Percentiles rank a stretch among this genome's conserved stretches.
These are phyloP conservation scores for Calephelis virginiensis DNA, from an alignment of 1,140 invertebrate species.

Conservation along the genomic window DNA sequence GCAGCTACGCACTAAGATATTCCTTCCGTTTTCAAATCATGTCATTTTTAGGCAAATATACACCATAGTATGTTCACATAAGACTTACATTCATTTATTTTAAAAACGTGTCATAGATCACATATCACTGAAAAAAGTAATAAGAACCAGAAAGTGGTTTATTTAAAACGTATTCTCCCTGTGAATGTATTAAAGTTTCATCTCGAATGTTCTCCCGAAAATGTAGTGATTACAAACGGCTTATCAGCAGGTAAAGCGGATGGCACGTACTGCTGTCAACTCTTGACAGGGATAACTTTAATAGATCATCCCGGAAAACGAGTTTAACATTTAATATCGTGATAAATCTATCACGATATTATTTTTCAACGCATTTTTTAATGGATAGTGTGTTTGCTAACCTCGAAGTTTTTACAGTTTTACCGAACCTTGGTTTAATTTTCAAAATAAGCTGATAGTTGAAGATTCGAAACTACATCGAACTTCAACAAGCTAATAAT, in stretches of 20 bases:
- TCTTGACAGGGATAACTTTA: constrained; percentile 70
- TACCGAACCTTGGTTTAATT: too few species aligned
- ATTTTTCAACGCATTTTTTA: constrained; percentile 1
- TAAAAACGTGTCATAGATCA: not conserved
- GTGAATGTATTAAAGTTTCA: constrained; percentile 25
- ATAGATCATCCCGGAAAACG: constrained; percentile 63
- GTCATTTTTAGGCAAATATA: constrained; percentile 32
- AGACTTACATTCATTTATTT: constrained; percentile 27
- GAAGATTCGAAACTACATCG: too few species aligned
- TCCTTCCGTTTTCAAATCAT: constrained; percentile 68
- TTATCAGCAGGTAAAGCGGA: constrained; percentile 54
- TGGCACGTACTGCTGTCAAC: constrained; percentile 67
- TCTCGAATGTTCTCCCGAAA: constrained; percentile 27
- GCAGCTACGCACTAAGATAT: constrained; percentile 72
- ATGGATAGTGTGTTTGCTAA: too few species aligned
- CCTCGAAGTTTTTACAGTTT: too few species aligned
- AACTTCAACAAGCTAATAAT: too few species aligned
- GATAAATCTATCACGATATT: constrained; percentile 2
- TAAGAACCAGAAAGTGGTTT: constrained; percentile 30
- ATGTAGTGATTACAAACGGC: constrained; percentile 40
- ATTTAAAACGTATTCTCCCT: constrained; percentile 31
- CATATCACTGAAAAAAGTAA: constrained; percentile 39
- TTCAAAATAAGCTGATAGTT: too few species aligned
- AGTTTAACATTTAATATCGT: constrained; percentile 21
- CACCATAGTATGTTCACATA: constrained; percentile 29